phyloP scores from a whole-genome alignment of 2,113 vertebrate species.

The Pterocles burchelli region DNA sequence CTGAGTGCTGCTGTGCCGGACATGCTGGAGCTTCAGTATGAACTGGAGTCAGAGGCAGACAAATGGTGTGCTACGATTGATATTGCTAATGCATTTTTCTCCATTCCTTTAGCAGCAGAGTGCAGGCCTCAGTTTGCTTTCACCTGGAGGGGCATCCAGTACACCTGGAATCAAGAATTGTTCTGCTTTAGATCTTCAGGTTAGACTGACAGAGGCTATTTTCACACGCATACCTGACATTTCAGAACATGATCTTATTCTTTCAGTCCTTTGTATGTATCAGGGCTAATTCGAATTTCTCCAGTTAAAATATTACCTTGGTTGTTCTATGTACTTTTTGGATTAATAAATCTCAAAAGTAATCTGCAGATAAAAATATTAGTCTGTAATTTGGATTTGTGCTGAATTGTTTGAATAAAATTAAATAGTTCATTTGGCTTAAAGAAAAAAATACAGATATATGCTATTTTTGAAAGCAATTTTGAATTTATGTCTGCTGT shows the following conservation, averaged over 20 bases:
- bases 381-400: background rate
- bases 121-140: no score
- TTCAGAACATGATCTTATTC: background rate
- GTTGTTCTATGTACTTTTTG: background rate
- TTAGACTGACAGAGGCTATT: background rate
- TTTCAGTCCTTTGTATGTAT: slow-evolving; percentile 16
- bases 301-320: background rate
- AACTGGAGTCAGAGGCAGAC: no score
- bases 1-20: no score
- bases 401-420: background rate
- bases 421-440: background rate
- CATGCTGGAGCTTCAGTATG: no score
- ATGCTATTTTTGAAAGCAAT: background rate
- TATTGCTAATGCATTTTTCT: no score
- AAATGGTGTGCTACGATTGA: no score
- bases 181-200: background rate
- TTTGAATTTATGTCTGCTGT: background rate
- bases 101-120: no score
- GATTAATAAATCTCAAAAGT: background rate
- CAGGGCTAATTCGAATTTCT: background rate
- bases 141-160: no score
- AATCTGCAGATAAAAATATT: background rate
- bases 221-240: slow-evolving; percentile 15
- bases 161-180: background rate
- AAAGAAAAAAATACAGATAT: background rate